Percentiles rank a stretch among this genome's conserved stretches.
Evolutionary conservation across 2,797 vertebrate genomes (phyloP).

Genomic region (Enoplosus armatus): DNA sequence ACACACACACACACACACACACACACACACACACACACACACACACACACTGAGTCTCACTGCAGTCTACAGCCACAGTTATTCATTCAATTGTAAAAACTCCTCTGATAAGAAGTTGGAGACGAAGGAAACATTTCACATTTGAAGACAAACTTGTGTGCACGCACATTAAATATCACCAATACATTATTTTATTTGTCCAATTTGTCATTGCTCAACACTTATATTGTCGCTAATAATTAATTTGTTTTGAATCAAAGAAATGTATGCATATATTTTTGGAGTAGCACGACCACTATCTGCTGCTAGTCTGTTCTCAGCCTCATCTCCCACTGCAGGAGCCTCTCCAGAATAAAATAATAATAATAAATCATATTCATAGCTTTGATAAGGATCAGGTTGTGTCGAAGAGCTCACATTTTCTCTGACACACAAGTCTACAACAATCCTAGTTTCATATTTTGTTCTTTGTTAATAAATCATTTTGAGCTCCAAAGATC

Average conservation of each 20-base stretch:
- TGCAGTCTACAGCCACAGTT: neutral
- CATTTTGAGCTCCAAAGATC: neutral
- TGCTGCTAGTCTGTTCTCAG: neutral
- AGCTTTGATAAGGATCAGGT: neutral
- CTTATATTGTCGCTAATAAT: neutral
- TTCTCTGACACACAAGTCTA: neutral
- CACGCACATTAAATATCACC: neutral
- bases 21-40: neutral
- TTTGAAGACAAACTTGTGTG: neutral
- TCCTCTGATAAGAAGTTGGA: conserved; percentile 6
- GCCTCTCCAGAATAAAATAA: neutral
- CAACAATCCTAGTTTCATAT: neutral
- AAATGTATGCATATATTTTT: neutral
- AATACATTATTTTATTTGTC: neutral
- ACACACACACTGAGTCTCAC: neutral
- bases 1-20: neutral
- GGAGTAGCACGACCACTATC: neutral
- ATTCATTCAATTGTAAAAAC: neutral
- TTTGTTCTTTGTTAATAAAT: neutral
- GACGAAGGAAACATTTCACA: neutral
- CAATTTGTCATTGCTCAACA: neutral
- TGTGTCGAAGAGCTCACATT: neutral
- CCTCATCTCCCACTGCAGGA: neutral
- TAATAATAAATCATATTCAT: neutral
- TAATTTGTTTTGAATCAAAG: neutral